phyloP scores from a whole-genome alignment of 2,797 vertebrate genomes.

The Anisognathus igniventris region DNA sequence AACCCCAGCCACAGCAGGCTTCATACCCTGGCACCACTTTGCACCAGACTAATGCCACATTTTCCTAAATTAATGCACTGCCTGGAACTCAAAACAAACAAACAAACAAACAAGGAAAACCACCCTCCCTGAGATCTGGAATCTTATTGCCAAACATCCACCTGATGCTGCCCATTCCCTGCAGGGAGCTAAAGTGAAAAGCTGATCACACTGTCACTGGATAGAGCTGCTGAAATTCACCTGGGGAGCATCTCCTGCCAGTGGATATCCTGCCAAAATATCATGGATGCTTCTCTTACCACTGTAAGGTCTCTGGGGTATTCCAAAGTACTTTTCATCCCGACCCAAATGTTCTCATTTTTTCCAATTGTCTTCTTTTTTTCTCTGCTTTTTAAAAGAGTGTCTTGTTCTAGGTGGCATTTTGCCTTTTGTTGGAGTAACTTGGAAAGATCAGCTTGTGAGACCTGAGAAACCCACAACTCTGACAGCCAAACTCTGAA shows the following conservation, averaged over 20 bases:
- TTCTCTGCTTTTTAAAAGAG: not conserved
- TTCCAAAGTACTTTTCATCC: not conserved
- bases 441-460: not conserved
- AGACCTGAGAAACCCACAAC: not conserved
- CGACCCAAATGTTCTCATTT: fast-evolving
- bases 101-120: not conserved
- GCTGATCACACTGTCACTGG: not conserved
- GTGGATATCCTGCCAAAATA: not conserved
- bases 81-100: not conserved
- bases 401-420: not conserved
- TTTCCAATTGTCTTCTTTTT: not conserved
- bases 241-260: fast-evolving
- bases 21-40: fast-evolving
- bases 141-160: fast-evolving
- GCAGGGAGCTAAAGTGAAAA: not conserved
- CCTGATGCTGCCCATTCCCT: fast-evolving
- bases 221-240: not conserved
- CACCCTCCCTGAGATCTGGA: not conserved
- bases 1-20: fast-evolving
- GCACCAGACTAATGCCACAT: not conserved
- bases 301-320: not conserved
- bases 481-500: not conserved
- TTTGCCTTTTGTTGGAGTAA: not conserved
- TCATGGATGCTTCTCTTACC: not conserved
- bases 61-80: not conserved